Percentiles rank a stretch among this genome's conserved stretches.
Conservation (phyloP, 2,797 vertebrate genomes). For the Microctenopoma stevenorrisi region DNA sequence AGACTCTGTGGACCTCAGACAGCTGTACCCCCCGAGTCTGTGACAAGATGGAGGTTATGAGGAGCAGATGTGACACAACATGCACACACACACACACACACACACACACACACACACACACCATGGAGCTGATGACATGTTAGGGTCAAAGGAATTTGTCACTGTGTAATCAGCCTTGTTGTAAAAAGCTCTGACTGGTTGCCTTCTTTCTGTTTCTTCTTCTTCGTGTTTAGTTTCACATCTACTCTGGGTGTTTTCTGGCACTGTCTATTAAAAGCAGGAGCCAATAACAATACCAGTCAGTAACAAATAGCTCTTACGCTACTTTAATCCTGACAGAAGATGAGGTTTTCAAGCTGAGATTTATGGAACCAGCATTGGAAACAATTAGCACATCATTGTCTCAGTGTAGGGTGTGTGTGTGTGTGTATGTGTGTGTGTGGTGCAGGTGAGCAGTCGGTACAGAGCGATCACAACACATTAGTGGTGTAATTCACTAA, state of each 20-base stretch:
- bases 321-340: background rate
- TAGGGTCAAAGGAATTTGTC: conserved; percentile 74
- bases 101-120: conserved; percentile 28
- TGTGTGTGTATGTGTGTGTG: conserved; percentile 1
- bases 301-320: conserved; percentile 20
- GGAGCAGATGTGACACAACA: conserved; percentile 66
- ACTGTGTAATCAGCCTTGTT: conserved; percentile 58
- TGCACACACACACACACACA: conserved; percentile 18
- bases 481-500: conserved; percentile 52
- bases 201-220: background rate
- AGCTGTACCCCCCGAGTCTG: conserved; percentile 26
- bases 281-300: background rate
- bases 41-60: conserved; percentile 52
- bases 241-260: conserved; percentile 3
- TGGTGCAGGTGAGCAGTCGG: conserved; percentile 50
- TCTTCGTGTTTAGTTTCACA: background rate
- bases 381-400: conserved; percentile 52
- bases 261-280: background rate
- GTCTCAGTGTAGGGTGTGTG: background rate
- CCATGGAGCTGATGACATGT: conserved; percentile 66
- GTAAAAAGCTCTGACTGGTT: conserved; percentile 28
- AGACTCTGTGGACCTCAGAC: conserved; percentile 32
- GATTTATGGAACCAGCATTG: conserved; percentile 18
- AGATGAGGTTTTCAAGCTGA: background rate
- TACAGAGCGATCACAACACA: conserved; percentile 46